These are phyloP conservation scores for Nestor notabilis DNA, from an alignment of 2,113 vertebrate genomes.

Conservation along the genomic window DNA sequence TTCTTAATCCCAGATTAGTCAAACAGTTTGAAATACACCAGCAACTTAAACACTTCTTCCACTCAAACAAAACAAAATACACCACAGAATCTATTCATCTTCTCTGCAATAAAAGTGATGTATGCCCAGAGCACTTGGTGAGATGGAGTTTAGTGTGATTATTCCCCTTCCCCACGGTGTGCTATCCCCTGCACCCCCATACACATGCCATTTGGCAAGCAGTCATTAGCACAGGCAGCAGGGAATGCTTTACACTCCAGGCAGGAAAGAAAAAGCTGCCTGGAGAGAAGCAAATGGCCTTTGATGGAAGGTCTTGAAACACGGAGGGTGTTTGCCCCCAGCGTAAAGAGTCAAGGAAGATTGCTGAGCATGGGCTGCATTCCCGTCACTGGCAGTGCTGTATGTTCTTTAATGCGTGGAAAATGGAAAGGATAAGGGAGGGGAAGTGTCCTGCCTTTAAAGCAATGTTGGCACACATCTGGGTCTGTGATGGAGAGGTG, in stretches of 20 bases:
- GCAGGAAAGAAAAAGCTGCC: slow-evolving; percentile 50
- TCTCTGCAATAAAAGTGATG: not conserved
- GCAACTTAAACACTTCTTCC: not conserved
- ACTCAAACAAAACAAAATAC: not conserved
- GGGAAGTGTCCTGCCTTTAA: not conserved
- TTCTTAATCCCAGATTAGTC: not conserved
- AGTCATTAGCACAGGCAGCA: slow-evolving; percentile 53
- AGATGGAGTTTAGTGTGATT: not conserved
- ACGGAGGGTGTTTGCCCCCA: not conserved
- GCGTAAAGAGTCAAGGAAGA: not conserved
- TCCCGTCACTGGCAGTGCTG: not conserved
- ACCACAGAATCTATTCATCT: not conserved
- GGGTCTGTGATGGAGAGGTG: accelerated
- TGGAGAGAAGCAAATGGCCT: slow-evolving; percentile 54
- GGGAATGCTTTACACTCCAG: slow-evolving; percentile 35
- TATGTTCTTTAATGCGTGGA: not conserved
- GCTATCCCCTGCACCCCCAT: not conserved
- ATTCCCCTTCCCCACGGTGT: not conserved
- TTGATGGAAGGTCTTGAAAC: slow-evolving; percentile 14
- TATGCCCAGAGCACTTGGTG: not conserved
- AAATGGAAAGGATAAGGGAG: not conserved
- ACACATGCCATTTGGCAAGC: not conserved
- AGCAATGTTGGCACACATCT: not conserved
- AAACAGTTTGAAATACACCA: not conserved
- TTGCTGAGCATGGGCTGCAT: not conserved